Evolutionary conservation across 2,888 invertebrate species (phyloP), one percentile per base, ranked within the genome.

Genomic region (Drosophila helvetica): DNA sequence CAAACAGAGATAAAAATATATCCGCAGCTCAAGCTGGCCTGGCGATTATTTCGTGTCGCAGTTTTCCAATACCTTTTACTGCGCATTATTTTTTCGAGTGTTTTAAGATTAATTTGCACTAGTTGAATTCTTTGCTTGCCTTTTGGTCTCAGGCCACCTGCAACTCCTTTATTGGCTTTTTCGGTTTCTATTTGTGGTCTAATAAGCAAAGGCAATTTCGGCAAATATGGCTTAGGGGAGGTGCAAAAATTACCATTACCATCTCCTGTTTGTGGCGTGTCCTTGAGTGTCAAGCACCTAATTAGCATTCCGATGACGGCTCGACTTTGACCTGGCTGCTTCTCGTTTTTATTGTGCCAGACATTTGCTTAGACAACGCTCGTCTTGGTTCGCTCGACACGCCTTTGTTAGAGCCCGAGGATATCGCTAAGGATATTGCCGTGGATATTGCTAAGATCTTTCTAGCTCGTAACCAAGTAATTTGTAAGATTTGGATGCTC

Each of bases 301-400:
- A 79, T 80, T 76, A 78, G 65, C 74, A 73, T 69, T 67, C 61
- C 54, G 63, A 56, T 25, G 33, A 22, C 15, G 4, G 4, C 15
- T 50, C 22, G 5, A 9, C 7, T 50, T 25, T 45, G 48, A 33
- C 43, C n/a, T 17, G 50, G 53, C 50, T 52, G 38, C 42, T 33
- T 12, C 61, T 60, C 74, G 67, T 73, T 78, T 66, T 80, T 72
- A 77, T 77, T 75, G 60, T 47, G 64, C 46, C 70, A 78, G 67
- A 76, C 76, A 60, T 58, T 68, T 52, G 61, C 62, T 69, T 52
- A 69, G 55, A 70, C 61, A 43, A 47, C 62, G 61, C 62, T 61
- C 69, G 69, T 51, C 69, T 52, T 27, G 25, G 25, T 25, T 7
- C 7, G 25, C 25, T 25, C 25, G 25, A 25, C 7, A 25, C 7